Percentiles rank a stretch among this genome's conserved stretches.
These are phyloP conservation scores for Globodera ellingtonae DNA, from an alignment of 1,140 invertebrate species.

Conservation along the genomic window DNA sequence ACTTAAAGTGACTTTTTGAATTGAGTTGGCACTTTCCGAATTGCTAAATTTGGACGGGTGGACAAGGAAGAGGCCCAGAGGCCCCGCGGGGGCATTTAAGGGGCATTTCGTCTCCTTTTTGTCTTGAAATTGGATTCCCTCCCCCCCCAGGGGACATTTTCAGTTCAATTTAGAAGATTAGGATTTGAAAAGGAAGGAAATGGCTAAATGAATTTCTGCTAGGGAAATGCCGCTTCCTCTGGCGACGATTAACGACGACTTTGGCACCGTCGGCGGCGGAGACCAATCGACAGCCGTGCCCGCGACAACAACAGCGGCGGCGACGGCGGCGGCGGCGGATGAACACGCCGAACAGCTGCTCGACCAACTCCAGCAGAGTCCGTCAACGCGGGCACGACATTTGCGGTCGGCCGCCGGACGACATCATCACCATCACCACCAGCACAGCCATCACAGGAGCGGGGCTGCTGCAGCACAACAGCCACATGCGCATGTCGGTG, in stretches of 20 bases:
- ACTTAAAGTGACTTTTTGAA: slow-evolving; percentile 13
- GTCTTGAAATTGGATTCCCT: not conserved
- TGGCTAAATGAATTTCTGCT: not conserved
- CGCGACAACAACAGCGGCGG: not conserved
- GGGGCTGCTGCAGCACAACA: not conserved
- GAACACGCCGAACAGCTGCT: not conserved
- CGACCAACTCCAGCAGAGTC: not conserved
- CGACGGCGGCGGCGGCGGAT: not conserved
- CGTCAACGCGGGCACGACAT: not conserved
- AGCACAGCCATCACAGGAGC: slow-evolving; percentile 1
- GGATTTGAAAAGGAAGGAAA: not conserved
- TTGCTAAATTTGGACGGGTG: not conserved
- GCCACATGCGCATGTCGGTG: too few species aligned
- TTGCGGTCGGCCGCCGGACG: not conserved
- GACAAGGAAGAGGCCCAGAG: too few species aligned
- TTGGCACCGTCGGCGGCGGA: not conserved
- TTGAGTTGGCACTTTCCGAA: not conserved
- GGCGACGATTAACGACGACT: not conserved
- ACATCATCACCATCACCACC: not conserved
- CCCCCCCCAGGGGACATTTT: not conserved
- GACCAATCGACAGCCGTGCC: not conserved
- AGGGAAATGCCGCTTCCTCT: slow-evolving; percentile 5
- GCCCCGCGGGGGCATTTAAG: too few species aligned
- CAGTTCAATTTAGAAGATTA: not conserved
- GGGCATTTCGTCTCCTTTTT: not conserved